A percentile compares a stretch with the other conserved stretches of the same genome.
These are phyloP conservation scores for Priocnemis perturbator DNA, from an alignment of 2,888 invertebrate species.

Conservation along the genomic window DNA sequence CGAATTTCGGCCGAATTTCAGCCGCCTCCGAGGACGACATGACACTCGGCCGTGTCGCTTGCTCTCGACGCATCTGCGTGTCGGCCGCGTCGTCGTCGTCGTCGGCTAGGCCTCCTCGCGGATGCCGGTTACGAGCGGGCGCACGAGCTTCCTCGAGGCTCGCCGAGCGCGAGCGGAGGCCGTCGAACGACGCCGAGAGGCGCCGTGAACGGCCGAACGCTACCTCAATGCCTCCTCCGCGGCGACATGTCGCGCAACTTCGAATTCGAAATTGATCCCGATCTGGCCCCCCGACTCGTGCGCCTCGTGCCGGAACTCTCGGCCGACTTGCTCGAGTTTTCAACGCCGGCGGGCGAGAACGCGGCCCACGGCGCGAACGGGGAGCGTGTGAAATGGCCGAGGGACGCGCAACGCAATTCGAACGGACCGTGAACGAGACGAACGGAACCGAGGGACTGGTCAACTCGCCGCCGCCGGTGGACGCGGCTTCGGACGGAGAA, in stretches of 20 bases:
- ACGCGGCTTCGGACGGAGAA: slow-evolving; percentile 27
- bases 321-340: background rate
- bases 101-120: slow-evolving; percentile 50
- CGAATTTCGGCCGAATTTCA: slow-evolving; percentile 39
- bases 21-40: slow-evolving; percentile 33
- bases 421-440: slow-evolving; percentile 32
- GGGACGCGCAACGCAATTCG: background rate
- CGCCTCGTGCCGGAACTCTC: background rate
- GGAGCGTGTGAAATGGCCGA: too few relatives aligned
- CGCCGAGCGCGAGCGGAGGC: slow-evolving; percentile 39
- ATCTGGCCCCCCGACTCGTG: background rate
- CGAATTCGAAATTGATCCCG: slow-evolving; percentile 1
- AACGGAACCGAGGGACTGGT: slow-evolving; percentile 45
- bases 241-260: slow-evolving; percentile 4
- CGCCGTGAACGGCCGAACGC: background rate
- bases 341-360: background rate
- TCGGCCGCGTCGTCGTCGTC: slow-evolving; percentile 45
- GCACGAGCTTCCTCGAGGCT: slow-evolving; percentile 31
- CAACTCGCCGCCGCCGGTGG: slow-evolving; percentile 39
- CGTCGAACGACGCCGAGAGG: slow-evolving; percentile 19
- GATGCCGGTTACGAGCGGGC: slow-evolving; percentile 46
- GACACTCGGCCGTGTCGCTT: slow-evolving; percentile 45
- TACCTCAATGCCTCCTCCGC: background rate
- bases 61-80: slow-evolving; percentile 34
- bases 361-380: background rate